phyloP scores from a whole-genome alignment of 2,888 invertebrate species.

The Subacronicta megacephala region DNA sequence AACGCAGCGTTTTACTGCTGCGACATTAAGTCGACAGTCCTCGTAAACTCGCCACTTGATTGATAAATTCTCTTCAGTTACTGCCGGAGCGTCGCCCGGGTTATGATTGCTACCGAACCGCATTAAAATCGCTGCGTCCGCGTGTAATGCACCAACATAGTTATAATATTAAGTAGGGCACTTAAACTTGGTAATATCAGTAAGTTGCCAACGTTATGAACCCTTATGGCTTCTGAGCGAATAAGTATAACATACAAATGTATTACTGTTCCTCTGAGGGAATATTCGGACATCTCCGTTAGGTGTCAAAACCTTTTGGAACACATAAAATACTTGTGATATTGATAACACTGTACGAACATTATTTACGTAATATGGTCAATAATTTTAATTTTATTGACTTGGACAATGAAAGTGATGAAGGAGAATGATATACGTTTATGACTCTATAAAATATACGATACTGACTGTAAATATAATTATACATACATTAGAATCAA shows the following conservation, averaged over 20 bases:
- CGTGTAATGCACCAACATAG: conserved; percentile 57
- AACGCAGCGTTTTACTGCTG: conserved; percentile 67
- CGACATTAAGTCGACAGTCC: conserved; percentile 68
- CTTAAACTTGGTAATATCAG: conserved; percentile 61
- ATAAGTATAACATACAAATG: conserved; percentile 45
- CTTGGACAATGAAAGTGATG: conserved; percentile 41
- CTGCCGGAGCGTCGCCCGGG: conserved; percentile 67
- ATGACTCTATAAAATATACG: conserved; percentile 42
- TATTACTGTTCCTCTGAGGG: conserved; percentile 24
- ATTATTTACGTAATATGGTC: conserved; percentile 30
- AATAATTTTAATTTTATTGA: conserved; percentile 49
- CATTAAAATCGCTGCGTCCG: conserved; percentile 61
- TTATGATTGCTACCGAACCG: conserved; percentile 66
- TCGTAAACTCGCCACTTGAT: conserved; percentile 79
- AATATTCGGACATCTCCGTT: conserved; percentile 26
- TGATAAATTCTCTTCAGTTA: conserved; percentile 71
- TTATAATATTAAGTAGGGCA: conserved; percentile 58
- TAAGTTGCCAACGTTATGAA: conserved; percentile 58
- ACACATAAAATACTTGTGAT: conserved; percentile 9
- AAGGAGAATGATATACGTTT: conserved; percentile 44
- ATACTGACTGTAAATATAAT: conserved; percentile 38
- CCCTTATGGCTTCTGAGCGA: conserved; percentile 40
- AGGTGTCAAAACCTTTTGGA: conserved; percentile 41
- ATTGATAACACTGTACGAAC: conserved; percentile 28
- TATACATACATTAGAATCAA: conserved; percentile 10